These are phyloP conservation scores for Lophius piscatorius DNA, from an alignment of 2,113 vertebrate species.

Conservation along the genomic window DNA sequence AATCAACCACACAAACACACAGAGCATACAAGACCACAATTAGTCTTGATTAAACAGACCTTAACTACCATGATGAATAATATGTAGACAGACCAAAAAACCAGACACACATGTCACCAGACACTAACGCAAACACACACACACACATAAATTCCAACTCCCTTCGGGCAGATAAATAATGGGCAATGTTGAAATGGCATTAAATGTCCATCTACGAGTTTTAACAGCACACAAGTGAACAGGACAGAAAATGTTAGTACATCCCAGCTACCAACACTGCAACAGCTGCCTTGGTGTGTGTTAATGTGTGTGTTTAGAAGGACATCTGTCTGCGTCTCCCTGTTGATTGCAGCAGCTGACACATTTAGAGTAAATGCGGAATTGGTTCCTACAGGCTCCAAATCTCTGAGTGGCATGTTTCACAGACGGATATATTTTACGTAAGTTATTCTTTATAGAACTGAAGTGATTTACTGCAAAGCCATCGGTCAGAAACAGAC, in stretches of 20 bases:
- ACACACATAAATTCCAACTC: conserved; percentile 19
- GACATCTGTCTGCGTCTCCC: conserved; percentile 51
- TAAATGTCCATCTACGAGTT: conserved; percentile 67
- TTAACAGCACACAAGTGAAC: conserved; percentile 66
- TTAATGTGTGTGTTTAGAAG: conserved; percentile 36
- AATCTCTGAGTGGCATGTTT: conserved; percentile 17
- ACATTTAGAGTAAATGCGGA: conserved; percentile 45
- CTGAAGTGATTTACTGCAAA: conserved; percentile 5
- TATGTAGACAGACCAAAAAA: conserved; percentile 41
- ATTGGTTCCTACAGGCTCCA: conserved; percentile 27
- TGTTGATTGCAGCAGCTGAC: conserved; percentile 35
- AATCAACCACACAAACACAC: conserved; percentile 23
- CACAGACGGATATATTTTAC: conserved; percentile 17
- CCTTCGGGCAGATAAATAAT: conserved; percentile 67
- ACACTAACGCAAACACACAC: conserved; percentile 13
- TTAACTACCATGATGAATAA: conserved; percentile 70
- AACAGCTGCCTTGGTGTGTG: conserved; percentile 65
- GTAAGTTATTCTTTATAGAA: conserved; percentile 26
- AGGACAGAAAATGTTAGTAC: conserved; percentile 48
- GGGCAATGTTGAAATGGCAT: conserved; percentile 54
- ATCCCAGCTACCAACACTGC: conserved; percentile 62
- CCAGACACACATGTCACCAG: conserved; percentile 17
- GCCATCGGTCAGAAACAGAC: not conserved
- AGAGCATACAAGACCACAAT: conserved; percentile 50
- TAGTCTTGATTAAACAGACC: conserved; percentile 76